Evolutionary conservation across 2,113 vertebrate genomes (phyloP), one percentile per base, ranked within the genome.

Genomic region (Leptosomus discolor): DNA sequence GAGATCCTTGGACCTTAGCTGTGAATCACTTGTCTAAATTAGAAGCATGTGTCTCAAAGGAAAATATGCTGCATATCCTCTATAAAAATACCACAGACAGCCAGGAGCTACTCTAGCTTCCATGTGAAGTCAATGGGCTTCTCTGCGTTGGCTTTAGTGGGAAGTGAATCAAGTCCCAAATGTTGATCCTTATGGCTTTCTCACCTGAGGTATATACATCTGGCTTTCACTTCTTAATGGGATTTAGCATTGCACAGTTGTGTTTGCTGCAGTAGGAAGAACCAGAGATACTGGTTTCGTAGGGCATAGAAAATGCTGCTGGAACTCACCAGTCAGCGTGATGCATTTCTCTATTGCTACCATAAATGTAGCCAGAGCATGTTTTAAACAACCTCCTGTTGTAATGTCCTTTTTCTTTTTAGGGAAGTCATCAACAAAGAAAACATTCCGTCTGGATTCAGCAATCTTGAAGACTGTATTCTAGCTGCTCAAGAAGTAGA

Each of bases 391-490:
- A 54, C 46, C 30, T 56, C 48, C 36, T 91, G 11, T 88, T 90
- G 37, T 69, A 54, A 75, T 65, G 36, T 92, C 22, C 26, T 36
- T 90, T 97, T 91, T 92, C 11, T 88, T 92, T 92, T 88, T 96
- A 98, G 98, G 97, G 98, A 98, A 80, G 96, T 98, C 91, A 68
- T 98, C 97, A 98, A 99, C 97, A 99, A 99, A 97, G 99, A 99
- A 97, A 99, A 99, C 97, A 98, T 99, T 96, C 99, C 98, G 7
- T 99, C 98, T 78, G 98, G 95, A 71, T 94, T 98, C 48, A 90
- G 57, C 84, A 97, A 56, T 90, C 95, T 96, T 58, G 98, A 98
- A 80, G 98, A 98, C 34, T 98, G 96, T 91, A 95, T 95, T 94
- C 96, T 98, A 74, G 96, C 92, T 71, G 85, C 87, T 58, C 98